phyloP scores from a whole-genome alignment of 2,888 invertebrate genomes.

The Meta bourneti region DNA sequence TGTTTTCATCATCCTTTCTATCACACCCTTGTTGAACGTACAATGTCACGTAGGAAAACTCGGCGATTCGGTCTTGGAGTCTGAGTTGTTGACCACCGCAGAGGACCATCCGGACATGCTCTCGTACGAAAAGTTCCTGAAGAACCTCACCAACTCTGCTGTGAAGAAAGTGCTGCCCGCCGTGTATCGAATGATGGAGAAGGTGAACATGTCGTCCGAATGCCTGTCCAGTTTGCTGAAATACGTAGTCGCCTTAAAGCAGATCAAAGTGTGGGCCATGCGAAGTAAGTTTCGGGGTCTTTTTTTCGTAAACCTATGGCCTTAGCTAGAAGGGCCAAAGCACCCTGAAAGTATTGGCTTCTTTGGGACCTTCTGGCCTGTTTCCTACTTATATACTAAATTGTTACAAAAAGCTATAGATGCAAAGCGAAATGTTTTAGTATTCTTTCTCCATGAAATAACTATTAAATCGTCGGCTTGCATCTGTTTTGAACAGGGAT shows the following conservation, averaged over 20 bases:
- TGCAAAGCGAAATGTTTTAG: too few relatives aligned
- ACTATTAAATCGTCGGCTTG: too few relatives aligned
- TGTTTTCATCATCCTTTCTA: not conserved
- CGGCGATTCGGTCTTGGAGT: not conserved
- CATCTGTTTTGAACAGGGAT: too few relatives aligned
- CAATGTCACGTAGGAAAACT: slow-evolving; percentile 3
- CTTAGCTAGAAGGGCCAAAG: too few relatives aligned
- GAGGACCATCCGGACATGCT: slow-evolving; percentile 28
- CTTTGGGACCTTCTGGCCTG: too few relatives aligned
- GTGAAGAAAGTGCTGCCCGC: slow-evolving; percentile 50
- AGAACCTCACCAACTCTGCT: slow-evolving; percentile 54
- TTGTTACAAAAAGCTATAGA: too few relatives aligned
- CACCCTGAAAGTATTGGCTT: not conserved
- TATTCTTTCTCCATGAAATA: too few relatives aligned
- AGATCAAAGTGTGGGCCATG: slow-evolving; percentile 73
- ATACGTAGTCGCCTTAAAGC: slow-evolving; percentile 53
- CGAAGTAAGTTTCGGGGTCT: slow-evolving; percentile 61
- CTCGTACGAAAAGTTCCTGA: slow-evolving; percentile 54
- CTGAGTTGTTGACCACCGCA: not conserved
- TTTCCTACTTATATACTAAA: too few relatives aligned
- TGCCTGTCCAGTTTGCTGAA: slow-evolving; percentile 65
- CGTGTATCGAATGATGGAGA: slow-evolving; percentile 45
- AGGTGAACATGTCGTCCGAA: slow-evolving; percentile 56
- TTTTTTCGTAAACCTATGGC: not conserved
- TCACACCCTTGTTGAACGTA: not conserved